phyloP scores from a whole-genome alignment of 2,888 invertebrate genomes.

The Deladenus siricidicola region DNA sequence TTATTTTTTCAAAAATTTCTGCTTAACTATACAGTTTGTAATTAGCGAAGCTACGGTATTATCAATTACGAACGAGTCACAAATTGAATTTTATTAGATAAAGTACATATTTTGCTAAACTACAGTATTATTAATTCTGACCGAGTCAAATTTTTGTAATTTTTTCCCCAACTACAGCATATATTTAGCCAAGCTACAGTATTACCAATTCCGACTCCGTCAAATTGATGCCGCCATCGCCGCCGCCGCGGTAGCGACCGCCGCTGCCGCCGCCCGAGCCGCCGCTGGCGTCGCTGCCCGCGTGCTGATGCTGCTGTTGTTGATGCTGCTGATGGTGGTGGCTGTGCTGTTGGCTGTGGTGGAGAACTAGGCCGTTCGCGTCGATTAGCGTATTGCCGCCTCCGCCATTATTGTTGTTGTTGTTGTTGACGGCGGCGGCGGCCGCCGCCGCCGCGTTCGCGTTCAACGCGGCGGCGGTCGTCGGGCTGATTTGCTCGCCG shows the following conservation, averaged over 20 bases:
- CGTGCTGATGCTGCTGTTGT: constrained; percentile 6
- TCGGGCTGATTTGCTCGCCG: not conserved
- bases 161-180: not conserved
- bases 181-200: not conserved
- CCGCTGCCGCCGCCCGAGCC: not conserved
- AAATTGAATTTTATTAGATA: too few relatives aligned
- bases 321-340: not conserved
- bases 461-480: not conserved
- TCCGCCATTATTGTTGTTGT: not conserved
- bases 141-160: not conserved
- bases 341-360: not conserved
- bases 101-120: too few relatives aligned
- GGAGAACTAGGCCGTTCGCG: not conserved
- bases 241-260: not conserved
- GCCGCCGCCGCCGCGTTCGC: not conserved
- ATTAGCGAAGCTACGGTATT: too few relatives aligned
- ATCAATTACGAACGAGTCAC: too few relatives aligned
- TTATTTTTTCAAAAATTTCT: too few relatives aligned
- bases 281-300: not conserved
- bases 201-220: constrained; percentile 15
- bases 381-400: not conserved
- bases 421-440: not conserved
- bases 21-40: too few relatives aligned
- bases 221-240: constrained; percentile 4
- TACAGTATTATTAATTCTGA: too few relatives aligned